These are phyloP conservation scores for Scomber colias DNA, from an alignment of 2,113 vertebrate genomes.

Conservation along the genomic window DNA sequence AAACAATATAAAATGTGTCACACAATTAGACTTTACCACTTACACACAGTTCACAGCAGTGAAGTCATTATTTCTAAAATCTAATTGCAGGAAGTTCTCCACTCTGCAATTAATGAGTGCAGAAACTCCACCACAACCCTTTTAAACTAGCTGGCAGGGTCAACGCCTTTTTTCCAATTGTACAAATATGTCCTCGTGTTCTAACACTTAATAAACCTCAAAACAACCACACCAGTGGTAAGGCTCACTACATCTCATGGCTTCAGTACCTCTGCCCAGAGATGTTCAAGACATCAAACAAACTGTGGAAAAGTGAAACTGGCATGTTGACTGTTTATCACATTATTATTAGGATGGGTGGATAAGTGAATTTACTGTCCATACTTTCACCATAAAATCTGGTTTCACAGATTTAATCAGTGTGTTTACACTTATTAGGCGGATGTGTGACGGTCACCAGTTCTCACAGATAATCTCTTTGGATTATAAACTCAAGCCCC, in stretches of 20 bases:
- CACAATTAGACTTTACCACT: background rate
- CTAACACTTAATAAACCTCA: constrained; percentile 18
- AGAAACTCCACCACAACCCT: constrained; percentile 38
- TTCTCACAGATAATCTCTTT: background rate
- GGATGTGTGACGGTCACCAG: background rate
- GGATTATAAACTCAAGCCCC: too few relatives aligned
- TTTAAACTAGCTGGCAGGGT: constrained; percentile 54
- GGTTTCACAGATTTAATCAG: constrained; percentile 11
- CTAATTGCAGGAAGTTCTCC: constrained; percentile 51
- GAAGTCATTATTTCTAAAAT: constrained; percentile 24
- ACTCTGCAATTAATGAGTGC: constrained; percentile 36
- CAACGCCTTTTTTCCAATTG: constrained; percentile 20
- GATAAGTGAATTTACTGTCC: background rate
- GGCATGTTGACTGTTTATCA: background rate
- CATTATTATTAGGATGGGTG: background rate
- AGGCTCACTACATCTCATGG: background rate
- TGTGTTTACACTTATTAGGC: constrained; percentile 1
- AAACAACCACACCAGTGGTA: constrained; percentile 3
- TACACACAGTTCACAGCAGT: background rate
- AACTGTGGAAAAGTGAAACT: background rate
- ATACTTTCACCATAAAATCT: background rate
- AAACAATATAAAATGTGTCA: background rate
- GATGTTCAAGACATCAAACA: background rate
- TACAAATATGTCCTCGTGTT: constrained; percentile 6
- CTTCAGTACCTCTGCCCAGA: background rate